Conservation (phyloP, 2,888 invertebrate genomes). For the Vannuccia rotundouncinata region DNA sequence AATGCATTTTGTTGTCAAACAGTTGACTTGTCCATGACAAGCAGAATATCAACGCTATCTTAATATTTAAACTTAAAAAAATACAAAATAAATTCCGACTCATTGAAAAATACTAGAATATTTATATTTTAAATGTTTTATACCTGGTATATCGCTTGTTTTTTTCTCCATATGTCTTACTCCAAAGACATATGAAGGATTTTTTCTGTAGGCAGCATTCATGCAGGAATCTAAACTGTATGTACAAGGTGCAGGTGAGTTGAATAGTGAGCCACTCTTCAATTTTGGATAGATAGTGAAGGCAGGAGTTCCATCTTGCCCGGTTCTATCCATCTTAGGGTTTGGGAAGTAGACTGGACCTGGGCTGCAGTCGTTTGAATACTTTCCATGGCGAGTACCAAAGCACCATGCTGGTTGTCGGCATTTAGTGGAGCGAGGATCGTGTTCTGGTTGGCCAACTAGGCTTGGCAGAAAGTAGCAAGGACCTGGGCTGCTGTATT, state of each 20-base stretch:
- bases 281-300: slow-evolving; percentile 50
- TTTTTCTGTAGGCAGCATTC: slow-evolving; percentile 44
- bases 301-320: slow-evolving; percentile 51
- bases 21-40: too few relatives aligned
- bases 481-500: slow-evolving; percentile 47
- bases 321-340: slow-evolving; percentile 47
- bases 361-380: slow-evolving; percentile 41
- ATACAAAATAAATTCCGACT: too few relatives aligned
- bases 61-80: too few relatives aligned
- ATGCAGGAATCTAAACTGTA: slow-evolving; percentile 50
- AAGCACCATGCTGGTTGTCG: slow-evolving; percentile 44
- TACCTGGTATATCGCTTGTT: slow-evolving; percentile 54
- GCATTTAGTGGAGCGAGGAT: slow-evolving; percentile 45
- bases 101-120: too few relatives aligned
- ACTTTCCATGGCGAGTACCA: slow-evolving; percentile 43
- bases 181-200: slow-evolving; percentile 53
- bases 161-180: slow-evolving; percentile 46
- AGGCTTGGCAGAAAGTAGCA: slow-evolving; percentile 46
- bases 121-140: too few relatives aligned
- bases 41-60: too few relatives aligned
- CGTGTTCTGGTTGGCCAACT: slow-evolving; percentile 44
- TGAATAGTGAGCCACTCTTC: slow-evolving; percentile 43
- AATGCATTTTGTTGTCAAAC: too few relatives aligned
- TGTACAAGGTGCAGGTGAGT: slow-evolving; percentile 53
- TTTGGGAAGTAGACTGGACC: slow-evolving; percentile 42